Evolutionary conservation across 1,140 invertebrate species (phyloP).

Genomic region (Trachelipus rathkii): DNA sequence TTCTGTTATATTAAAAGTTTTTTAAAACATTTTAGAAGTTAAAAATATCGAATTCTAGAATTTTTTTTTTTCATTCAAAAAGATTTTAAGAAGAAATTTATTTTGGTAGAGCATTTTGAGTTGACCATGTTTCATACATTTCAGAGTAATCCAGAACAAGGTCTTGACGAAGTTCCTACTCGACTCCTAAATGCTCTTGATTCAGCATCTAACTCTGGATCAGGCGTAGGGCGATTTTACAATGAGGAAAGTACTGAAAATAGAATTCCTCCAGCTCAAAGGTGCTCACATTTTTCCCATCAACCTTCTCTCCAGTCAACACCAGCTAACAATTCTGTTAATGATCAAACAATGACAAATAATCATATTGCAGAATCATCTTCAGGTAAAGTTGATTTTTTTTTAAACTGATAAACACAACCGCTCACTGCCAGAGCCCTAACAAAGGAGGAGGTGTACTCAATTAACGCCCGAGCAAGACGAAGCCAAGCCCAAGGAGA

Average conservation of each 20-base stretch:
- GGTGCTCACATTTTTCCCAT: background rate
- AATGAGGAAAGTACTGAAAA: background rate
- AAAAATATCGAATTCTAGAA: too few species aligned
- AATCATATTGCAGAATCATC: background rate
- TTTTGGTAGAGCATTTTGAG: too few species aligned
- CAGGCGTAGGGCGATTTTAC: background rate
- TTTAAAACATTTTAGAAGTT: too few species aligned
- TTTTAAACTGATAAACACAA: too few species aligned
- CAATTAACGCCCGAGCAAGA: too few species aligned
- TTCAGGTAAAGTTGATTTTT: background rate
- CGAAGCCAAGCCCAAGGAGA: too few species aligned
- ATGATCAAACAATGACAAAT: background rate
- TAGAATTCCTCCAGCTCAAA: background rate
- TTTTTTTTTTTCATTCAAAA: too few species aligned
- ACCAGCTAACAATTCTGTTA: background rate
- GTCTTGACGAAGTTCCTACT: conserved; percentile 4
- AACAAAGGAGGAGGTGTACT: too few species aligned
- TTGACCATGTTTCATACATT: background rate
- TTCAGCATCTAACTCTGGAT: background rate
- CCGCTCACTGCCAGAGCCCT: too few species aligned
- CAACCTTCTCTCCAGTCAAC: background rate
- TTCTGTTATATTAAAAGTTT: too few species aligned
- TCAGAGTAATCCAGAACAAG: background rate
- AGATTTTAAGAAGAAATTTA: too few species aligned
- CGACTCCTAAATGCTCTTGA: background rate